phyloP scores from a whole-genome alignment of 2,888 invertebrate genomes.

The Drosophila nr. perissopoda region DNA sequence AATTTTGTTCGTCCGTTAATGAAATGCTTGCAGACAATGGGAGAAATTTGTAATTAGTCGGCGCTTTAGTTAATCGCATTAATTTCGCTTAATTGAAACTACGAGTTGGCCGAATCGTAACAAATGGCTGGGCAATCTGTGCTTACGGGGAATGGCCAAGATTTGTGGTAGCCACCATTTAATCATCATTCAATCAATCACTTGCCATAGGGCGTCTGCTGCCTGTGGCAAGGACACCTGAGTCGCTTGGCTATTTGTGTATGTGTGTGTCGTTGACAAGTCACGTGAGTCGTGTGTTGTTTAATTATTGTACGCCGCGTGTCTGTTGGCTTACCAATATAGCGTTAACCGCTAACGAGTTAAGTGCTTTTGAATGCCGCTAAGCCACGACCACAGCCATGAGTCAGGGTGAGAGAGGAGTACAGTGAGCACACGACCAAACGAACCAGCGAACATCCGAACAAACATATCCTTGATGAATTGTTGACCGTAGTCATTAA shows the following conservation, averaged over 20 bases:
- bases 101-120: conserved; percentile 31
- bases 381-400: conserved; percentile 62
- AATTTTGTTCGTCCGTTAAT: conserved; percentile 38
- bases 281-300: conserved; percentile 63
- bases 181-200: conserved; percentile 70
- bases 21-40: conserved; percentile 26
- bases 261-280: conserved; percentile 61
- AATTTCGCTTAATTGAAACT: conserved; percentile 66
- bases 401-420: background rate
- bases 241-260: conserved; percentile 21
- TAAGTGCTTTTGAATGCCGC: conserved; percentile 74
- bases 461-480: conserved; percentile 71
- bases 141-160: conserved; percentile 30
- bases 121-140: conserved; percentile 31
- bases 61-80: conserved; percentile 62
- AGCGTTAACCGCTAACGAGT: conserved; percentile 78
- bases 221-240: conserved; percentile 33
- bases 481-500: conserved; percentile 79
- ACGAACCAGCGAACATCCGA: conserved; percentile 2
- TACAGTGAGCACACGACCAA: conserved; percentile 9
- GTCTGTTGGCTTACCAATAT: conserved; percentile 71
- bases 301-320: conserved; percentile 69
- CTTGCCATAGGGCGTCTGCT: conserved; percentile 46
- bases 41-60: conserved; percentile 16
- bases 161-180: conserved; percentile 52